Percentiles rank a stretch among this genome's conserved stretches.
phyloP scores from a whole-genome alignment of 2,888 invertebrate species.

The Limnephilus lunatus region DNA sequence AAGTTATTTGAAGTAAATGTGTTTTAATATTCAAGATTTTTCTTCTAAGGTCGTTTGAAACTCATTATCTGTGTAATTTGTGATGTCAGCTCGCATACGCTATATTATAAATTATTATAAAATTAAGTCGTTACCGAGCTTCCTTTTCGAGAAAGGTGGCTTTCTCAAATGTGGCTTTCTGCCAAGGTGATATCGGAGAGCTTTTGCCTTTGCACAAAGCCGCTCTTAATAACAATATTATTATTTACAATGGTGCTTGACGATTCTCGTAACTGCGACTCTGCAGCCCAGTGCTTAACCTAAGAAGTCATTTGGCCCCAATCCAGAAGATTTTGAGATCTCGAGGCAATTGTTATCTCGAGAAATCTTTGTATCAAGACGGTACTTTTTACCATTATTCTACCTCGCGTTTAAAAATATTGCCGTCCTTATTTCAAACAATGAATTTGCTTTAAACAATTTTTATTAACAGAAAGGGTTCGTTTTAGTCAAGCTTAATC shows the following conservation, averaged over 20 bases:
- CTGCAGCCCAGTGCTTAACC: neutral
- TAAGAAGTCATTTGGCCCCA: neutral
- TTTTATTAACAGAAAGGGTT: no score
- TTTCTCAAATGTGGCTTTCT: neutral
- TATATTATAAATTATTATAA: neutral
- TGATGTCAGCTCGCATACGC: neutral
- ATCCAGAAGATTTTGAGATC: neutral
- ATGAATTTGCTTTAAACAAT: neutral
- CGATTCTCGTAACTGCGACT: neutral
- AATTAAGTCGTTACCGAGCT: conserved; percentile 27
- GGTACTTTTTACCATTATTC: neutral
- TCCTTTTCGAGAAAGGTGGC: conserved; percentile 2
- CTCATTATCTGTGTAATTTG: neutral
- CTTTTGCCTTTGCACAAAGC: neutral
- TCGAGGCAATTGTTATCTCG: neutral
- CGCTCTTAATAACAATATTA: neutral
- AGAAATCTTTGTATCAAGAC: neutral
- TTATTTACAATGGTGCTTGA: neutral
- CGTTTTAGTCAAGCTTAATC: no score
- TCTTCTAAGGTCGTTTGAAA: neutral
- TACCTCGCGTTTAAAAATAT: neutral
- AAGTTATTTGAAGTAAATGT: neutral
- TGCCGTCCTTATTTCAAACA: neutral
- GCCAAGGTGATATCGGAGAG: neutral
- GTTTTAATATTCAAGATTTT: neutral